Evolutionary conservation across 1,140 invertebrate species (phyloP).

Genomic region (Contarinia nasturtii): DNA sequence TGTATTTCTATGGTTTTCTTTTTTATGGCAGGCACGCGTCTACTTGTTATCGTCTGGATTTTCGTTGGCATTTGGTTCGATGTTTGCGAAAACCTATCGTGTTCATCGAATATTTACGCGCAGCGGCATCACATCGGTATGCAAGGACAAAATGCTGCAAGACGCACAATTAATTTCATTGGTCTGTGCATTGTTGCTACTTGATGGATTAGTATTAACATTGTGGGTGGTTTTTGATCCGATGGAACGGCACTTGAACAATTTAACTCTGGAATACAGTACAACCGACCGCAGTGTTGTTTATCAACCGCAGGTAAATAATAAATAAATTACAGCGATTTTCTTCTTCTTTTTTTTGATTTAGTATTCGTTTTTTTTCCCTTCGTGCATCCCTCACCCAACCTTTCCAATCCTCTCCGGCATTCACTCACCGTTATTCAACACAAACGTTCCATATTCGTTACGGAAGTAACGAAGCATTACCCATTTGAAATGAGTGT

Average conservation of each 20-base stretch:
- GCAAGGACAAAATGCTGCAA: slow-evolving; percentile 53
- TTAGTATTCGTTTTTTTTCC: no score
- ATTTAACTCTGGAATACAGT: slow-evolving; percentile 64
- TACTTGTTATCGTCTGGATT: slow-evolving; percentile 74
- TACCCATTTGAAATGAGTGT: no score
- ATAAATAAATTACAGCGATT: neutral
- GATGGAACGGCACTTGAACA: slow-evolving; percentile 63
- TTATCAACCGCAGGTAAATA: slow-evolving; percentile 63
- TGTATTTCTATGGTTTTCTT: no score
- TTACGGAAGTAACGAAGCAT: no score
- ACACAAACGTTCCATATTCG: no score
- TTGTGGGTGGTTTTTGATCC: slow-evolving; percentile 67
- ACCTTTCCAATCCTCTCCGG: neutral
- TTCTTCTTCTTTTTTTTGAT: neutral
- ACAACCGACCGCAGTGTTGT: slow-evolving; percentile 55
- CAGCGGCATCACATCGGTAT: slow-evolving; percentile 31
- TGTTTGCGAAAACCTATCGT: slow-evolving; percentile 78
- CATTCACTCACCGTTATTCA: no score
- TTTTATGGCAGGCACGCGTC: slow-evolving; percentile 49
- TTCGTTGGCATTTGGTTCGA: slow-evolving; percentile 71
- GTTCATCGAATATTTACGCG: slow-evolving; percentile 71
- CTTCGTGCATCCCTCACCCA: neutral
- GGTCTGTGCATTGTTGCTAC: slow-evolving; percentile 53
- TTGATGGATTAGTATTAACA: slow-evolving; percentile 59
- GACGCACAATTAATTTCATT: slow-evolving; percentile 66